phyloP scores from a whole-genome alignment of 1,140 invertebrate genomes.

The Lethrus apterus region DNA sequence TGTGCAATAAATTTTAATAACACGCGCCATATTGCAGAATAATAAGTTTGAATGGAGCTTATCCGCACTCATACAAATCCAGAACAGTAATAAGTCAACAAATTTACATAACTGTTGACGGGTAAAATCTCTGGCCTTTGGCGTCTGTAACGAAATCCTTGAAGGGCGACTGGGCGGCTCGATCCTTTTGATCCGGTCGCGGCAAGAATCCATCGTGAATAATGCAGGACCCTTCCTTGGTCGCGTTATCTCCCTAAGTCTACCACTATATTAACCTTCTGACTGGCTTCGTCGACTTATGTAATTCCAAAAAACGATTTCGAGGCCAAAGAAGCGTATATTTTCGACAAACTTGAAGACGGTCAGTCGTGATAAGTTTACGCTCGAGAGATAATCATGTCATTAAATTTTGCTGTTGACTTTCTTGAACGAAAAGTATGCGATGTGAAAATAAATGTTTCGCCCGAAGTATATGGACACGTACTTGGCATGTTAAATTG shows the following conservation, averaged over 20 bases:
- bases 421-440: no score
- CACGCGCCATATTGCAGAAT: no score
- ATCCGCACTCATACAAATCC: constrained; percentile 23
- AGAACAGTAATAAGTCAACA: constrained; percentile 22
- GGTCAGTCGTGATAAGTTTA: no score
- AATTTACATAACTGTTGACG: constrained; percentile 25
- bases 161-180: not conserved
- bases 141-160: constrained; percentile 2
- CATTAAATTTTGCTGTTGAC: no score
- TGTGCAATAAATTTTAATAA: no score
- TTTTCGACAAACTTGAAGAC: no score
- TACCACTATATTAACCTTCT: constrained; percentile 4
- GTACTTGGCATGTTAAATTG: no score
- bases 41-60: no score
- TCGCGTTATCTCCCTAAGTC: constrained; percentile 4
- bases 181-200: not conserved
- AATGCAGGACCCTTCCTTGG: constrained; percentile 4
- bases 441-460: no score
- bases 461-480: no score
- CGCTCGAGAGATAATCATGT: no score
- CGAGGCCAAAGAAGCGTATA: no score
- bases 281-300: not conserved
- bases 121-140: constrained; percentile 15
- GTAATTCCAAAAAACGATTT: not conserved
- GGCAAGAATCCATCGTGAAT: constrained; percentile 3